phyloP scores from a whole-genome alignment of 2,113 vertebrate genomes.

The Zootoca vivipara region DNA sequence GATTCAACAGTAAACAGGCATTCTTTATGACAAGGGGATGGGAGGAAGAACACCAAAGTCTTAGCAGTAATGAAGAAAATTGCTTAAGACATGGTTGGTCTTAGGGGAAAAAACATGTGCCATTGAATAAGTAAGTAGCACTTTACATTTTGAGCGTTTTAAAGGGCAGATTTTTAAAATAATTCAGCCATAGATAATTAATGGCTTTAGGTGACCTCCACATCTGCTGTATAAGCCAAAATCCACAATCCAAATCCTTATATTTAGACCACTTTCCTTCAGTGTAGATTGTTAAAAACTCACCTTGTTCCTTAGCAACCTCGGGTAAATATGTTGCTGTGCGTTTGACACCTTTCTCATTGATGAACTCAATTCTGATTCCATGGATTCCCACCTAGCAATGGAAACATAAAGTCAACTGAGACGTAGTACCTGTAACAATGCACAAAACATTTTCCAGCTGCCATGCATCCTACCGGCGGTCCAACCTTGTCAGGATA shows the following conservation, averaged over 20 bases:
- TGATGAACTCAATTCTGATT: slow-evolving; percentile 87
- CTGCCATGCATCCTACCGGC: slow-evolving; percentile 24
- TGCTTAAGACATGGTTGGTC: not conserved
- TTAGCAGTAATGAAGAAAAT: slow-evolving; percentile 30
- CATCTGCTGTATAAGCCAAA: slow-evolving; percentile 26
- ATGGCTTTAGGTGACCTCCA: not conserved
- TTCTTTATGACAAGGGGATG: slow-evolving; percentile 24
- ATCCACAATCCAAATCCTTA: not conserved
- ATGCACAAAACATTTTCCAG: slow-evolving; percentile 10
- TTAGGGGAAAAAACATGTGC: not conserved
- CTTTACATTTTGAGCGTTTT: not conserved
- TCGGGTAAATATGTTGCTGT: slow-evolving; percentile 88
- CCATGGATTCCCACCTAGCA: slow-evolving; percentile 86
- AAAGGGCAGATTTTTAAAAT: not conserved
- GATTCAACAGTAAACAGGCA: slow-evolving; percentile 41
- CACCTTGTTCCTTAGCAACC: slow-evolving; percentile 88
- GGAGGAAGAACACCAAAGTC: slow-evolving; percentile 32
- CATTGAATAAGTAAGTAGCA: not conserved
- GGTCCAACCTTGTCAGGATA: not conserved
- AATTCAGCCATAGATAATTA: not conserved
- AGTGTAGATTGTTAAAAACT: slow-evolving; percentile 60
- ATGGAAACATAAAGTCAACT: slow-evolving; percentile 67
- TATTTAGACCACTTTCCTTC: slow-evolving; percentile 19
- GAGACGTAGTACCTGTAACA: slow-evolving; percentile 61
- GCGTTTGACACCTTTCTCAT: slow-evolving; percentile 86